These are phyloP conservation scores for Prosapia bicincta DNA, from an alignment of 2,888 invertebrate genomes.

Conservation along the genomic window DNA sequence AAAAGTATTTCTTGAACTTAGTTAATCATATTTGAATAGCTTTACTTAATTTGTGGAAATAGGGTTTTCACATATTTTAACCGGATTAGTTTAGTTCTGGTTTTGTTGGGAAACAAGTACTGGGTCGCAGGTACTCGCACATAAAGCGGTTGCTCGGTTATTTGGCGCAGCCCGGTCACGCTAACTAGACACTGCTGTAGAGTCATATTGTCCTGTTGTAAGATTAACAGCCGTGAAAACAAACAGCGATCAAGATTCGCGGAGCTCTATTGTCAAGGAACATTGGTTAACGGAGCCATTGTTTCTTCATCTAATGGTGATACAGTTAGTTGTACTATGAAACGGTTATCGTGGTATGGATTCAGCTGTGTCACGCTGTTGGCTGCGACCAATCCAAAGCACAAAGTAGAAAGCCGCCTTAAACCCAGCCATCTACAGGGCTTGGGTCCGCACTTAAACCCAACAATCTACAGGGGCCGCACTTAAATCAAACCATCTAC, in stretches of 20 bases:
- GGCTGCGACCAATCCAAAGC: not conserved
- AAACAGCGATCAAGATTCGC: not conserved
- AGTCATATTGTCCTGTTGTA: not conserved
- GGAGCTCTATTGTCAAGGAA: not conserved
- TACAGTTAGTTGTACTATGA: not conserved
- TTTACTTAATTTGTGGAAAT: too few relatives aligned
- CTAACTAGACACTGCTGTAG: not conserved
- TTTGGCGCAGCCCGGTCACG: not conserved
- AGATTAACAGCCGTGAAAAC: not conserved
- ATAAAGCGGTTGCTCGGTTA: too few relatives aligned
- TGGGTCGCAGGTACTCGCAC: too few relatives aligned
- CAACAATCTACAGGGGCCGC: too few relatives aligned
- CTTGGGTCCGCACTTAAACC: too few relatives aligned
- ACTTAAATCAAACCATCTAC: too few relatives aligned
- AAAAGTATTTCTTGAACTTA: too few relatives aligned
- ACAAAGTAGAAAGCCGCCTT: not conserved
- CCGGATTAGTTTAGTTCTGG: too few relatives aligned
- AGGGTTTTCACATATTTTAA: too few relatives aligned
- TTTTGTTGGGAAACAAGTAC: too few relatives aligned
- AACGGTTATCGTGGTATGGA: not conserved
- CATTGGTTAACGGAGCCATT: not conserved
- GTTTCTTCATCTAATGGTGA: not conserved
- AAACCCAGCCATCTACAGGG: too few relatives aligned
- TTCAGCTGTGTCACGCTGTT: not conserved
- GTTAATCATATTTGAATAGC: too few relatives aligned